Conservation (phyloP, 2,797 vertebrate species). For the Helostoma temminkii region DNA sequence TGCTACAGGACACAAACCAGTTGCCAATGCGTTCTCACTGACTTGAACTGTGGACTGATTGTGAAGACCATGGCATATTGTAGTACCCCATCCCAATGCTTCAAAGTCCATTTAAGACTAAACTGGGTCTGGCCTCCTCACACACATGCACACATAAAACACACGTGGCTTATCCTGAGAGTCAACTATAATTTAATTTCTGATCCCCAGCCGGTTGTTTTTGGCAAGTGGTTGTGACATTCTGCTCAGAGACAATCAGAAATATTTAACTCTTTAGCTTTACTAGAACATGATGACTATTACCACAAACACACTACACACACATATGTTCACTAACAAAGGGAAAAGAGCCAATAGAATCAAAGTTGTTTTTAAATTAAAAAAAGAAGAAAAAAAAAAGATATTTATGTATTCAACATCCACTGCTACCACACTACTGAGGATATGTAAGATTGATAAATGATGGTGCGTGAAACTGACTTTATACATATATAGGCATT, state of each 20-base stretch:
- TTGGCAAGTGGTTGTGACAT: conserved; percentile 13
- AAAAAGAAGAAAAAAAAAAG: no score
- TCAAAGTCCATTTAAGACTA: conserved; percentile 53
- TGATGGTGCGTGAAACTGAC: conserved; percentile 40
- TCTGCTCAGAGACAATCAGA: conserved; percentile 72
- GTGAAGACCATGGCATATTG: conserved; percentile 39
- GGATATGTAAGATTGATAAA: conserved; percentile 36
- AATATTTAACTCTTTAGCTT: conserved; percentile 52
- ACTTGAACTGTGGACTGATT: conserved; percentile 55
- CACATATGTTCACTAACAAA: conserved; percentile 36
- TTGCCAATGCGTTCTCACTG: conserved; percentile 40
- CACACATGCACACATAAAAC: conserved; percentile 22
- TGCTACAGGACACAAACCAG: conserved; percentile 34
- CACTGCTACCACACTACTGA: conserved; percentile 67
- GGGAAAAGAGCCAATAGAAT: conserved; percentile 74
- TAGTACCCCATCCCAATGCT: conserved; percentile 48
- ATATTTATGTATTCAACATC: conserved; percentile 71
- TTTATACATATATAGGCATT: conserved; percentile 59
- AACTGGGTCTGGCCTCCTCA: conserved; percentile 28
- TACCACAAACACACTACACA: conserved; percentile 32
- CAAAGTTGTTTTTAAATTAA: conserved; percentile 55
- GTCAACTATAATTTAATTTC: conserved; percentile 32
- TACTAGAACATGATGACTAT: conserved; percentile 45
- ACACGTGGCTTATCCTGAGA: conserved; percentile 10
- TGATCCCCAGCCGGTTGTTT: conserved; percentile 41